These are phyloP conservation scores for Amazonetta brasiliensis DNA, from an alignment of 2,797 vertebrate genomes.

Conservation along the genomic window DNA sequence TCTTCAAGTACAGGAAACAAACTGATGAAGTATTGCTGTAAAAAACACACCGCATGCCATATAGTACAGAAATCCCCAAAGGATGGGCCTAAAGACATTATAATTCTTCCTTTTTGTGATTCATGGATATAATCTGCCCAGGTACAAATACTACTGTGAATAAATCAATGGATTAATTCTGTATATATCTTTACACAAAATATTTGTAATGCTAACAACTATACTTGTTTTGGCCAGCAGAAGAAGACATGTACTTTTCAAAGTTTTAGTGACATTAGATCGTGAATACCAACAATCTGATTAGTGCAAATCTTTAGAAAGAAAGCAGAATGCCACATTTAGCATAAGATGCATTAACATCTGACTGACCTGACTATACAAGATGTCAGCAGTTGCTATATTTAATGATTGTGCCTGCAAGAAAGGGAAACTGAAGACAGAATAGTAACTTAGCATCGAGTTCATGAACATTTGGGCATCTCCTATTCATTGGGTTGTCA, in stretches of 20 bases:
- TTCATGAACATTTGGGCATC: not conserved
- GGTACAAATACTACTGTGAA: constrained; percentile 18
- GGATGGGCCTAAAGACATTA: not conserved
- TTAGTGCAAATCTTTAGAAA: constrained; percentile 1
- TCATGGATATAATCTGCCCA: constrained; percentile 42
- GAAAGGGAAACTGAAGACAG: not conserved
- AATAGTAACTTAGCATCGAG: not conserved
- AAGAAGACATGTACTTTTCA: constrained; percentile 30
- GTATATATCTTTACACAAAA: not conserved
- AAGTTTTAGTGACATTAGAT: constrained; percentile 37
- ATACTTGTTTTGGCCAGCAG: not conserved
- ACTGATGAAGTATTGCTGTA: not conserved
- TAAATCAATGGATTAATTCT: constrained; percentile 27
- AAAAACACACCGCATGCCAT: not conserved
- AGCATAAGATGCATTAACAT: not conserved
- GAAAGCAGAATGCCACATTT: not conserved
- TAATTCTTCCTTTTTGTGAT: constrained; percentile 10
- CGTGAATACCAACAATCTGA: not conserved
- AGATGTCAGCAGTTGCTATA: not conserved
- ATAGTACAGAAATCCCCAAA: not conserved
- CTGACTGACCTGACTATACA: not conserved
- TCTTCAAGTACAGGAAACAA: not conserved
- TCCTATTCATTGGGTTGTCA: not conserved
- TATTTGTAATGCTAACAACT: not conserved
- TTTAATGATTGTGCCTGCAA: not conserved